Percentiles rank a stretch among this genome's conserved stretches.
Conservation (phyloP, 2,888 invertebrate genomes). For the Pocota personata region DNA sequence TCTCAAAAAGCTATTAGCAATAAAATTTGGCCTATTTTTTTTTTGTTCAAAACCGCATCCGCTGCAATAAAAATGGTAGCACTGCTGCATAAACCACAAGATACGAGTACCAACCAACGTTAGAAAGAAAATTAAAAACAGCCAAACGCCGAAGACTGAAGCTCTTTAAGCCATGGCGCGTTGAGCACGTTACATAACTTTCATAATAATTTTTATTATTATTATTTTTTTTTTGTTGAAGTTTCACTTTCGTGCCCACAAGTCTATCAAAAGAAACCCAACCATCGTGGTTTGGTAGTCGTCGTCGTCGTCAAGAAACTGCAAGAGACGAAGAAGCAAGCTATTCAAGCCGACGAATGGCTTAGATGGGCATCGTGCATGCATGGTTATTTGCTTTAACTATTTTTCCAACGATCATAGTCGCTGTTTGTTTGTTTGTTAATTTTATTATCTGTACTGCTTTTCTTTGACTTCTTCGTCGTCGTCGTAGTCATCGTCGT, state of each 20-base stretch:
- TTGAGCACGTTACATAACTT: slow-evolving; percentile 72
- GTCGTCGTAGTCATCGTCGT: slow-evolving; percentile 9
- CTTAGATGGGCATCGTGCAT: slow-evolving; percentile 72
- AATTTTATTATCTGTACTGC: slow-evolving; percentile 6
- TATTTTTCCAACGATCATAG: slow-evolving; percentile 49
- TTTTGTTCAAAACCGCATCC: background rate
- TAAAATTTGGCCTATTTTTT: slow-evolving; percentile 33
- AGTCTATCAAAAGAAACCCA: slow-evolving; percentile 70
- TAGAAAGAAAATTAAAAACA: slow-evolving; percentile 47
- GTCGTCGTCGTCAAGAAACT: slow-evolving; percentile 19
- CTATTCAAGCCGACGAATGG: slow-evolving; percentile 39
- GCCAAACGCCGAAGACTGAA: slow-evolving; percentile 14
- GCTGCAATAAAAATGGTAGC: background rate
- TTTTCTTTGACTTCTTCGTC: background rate
- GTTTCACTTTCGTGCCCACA: slow-evolving; percentile 74
- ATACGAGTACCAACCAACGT: slow-evolving; percentile 26
- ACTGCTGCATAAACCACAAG: background rate
- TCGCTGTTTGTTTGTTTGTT: slow-evolving; percentile 38
- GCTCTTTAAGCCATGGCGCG: slow-evolving; percentile 50
- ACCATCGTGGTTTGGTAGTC: background rate
- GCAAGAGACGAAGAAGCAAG: slow-evolving; percentile 27
- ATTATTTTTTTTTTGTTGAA: slow-evolving; percentile 40
- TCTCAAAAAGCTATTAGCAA: slow-evolving; percentile 24
- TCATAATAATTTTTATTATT: slow-evolving; percentile 65
- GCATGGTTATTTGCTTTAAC: slow-evolving; percentile 65